phyloP scores from a whole-genome alignment of 2,113 vertebrate genomes.

The Sitta europaea region DNA sequence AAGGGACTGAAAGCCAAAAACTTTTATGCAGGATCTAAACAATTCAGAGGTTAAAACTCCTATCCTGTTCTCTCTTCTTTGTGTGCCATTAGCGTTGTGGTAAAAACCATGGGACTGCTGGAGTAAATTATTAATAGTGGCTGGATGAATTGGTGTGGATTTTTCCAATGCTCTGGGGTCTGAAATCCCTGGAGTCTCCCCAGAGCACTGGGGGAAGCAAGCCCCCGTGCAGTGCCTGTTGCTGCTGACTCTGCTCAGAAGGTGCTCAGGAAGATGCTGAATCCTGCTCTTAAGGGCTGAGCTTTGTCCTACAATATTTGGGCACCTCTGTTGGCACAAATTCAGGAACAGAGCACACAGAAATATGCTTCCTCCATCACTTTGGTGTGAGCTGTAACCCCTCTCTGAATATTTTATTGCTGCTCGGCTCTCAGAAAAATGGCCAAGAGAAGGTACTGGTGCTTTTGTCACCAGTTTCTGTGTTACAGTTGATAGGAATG shows the following conservation, averaged over 20 bases:
- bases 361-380: background rate
- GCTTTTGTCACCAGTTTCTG: background rate
- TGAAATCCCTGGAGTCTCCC: background rate
- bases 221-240: background rate
- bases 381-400: background rate
- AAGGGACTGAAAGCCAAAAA: background rate
- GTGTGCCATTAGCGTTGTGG: too few species aligned
- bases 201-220: background rate
- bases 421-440: background rate
- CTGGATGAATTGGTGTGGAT: background rate
- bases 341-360: background rate
- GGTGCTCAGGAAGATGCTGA: rapidly evolving
- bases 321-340: background rate
- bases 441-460: background rate
- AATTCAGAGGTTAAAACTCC: background rate
- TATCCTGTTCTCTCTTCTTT: background rate
- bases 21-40: background rate
- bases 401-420: background rate
- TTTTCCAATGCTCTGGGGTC: background rate
- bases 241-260: background rate
- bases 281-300: background rate
- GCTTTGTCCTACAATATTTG: background rate
- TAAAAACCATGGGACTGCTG: rapidly evolving
- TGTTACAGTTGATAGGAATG: background rate
- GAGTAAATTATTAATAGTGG: background rate